phyloP scores from a whole-genome alignment of 2,797 vertebrate genomes.

The Pelochelys cantorii region DNA sequence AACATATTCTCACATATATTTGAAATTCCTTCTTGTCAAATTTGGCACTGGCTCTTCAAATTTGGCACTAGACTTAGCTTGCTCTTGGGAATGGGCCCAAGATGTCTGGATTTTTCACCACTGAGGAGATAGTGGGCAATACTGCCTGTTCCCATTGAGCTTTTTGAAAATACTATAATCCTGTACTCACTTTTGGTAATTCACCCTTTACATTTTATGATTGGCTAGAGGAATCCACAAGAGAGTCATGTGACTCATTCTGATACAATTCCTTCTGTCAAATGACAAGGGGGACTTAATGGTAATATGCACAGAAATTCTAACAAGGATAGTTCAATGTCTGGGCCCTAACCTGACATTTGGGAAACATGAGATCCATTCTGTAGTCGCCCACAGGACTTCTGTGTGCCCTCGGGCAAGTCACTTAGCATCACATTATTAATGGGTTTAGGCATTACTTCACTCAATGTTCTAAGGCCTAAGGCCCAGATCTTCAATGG shows the following conservation, averaged over 20 bases:
- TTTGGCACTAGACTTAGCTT: background rate
- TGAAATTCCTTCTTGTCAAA: background rate
- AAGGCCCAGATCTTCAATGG: slow-evolving; percentile 21
- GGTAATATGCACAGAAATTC: slow-evolving; percentile 7
- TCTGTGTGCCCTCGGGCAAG: background rate
- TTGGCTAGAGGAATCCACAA: background rate
- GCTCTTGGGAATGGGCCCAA: background rate
- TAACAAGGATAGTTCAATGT: slow-evolving; percentile 3
- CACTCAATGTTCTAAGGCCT: slow-evolving; percentile 48
- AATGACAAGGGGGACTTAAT: rapidly evolving
- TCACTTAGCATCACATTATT: slow-evolving; percentile 36
- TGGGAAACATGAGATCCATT: background rate
- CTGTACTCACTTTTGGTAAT: background rate
- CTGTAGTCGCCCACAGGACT: background rate
- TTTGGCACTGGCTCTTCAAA: background rate
- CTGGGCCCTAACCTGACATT: background rate
- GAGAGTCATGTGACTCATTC: background rate
- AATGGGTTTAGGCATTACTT: slow-evolving; percentile 16
- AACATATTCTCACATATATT: background rate
- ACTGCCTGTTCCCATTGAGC: background rate
- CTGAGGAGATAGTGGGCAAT: background rate
- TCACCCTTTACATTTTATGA: background rate
- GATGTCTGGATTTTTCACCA: background rate
- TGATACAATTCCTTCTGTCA: background rate
- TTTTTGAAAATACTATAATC: background rate